These are phyloP conservation scores for Anolis apletophallus DNA, from an alignment of 2,797 vertebrate genomes.

Conservation along the genomic window DNA sequence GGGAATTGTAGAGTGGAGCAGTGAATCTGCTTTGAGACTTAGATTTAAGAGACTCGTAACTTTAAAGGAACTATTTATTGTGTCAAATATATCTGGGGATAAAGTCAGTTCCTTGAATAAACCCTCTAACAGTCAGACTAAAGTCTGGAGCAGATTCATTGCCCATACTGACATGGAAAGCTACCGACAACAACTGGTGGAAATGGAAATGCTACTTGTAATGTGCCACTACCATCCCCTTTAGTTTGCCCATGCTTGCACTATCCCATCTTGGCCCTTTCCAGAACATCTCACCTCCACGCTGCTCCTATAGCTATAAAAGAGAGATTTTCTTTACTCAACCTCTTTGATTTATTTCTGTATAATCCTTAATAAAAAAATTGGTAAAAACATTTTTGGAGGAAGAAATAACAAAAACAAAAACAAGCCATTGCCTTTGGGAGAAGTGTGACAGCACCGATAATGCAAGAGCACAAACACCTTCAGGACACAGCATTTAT, in stretches of 20 bases:
- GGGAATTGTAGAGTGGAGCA: neutral
- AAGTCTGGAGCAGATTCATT: too few species aligned
- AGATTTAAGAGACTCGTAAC: too few species aligned
- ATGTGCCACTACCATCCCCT: too few species aligned
- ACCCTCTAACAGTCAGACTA: too few species aligned
- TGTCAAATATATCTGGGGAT: too few species aligned
- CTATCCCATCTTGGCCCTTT: neutral
- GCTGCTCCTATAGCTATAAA: neutral
- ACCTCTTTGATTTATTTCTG: constrained; percentile 24
- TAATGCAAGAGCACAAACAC: constrained; percentile 31
- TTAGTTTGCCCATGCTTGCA: neutral
- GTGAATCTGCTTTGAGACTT: too few species aligned
- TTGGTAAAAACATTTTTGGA: neutral
- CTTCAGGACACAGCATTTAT: constrained; percentile 39
- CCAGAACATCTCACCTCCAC: neutral
- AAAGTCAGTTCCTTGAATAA: too few species aligned
- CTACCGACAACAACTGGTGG: too few species aligned
- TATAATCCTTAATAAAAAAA: constrained; percentile 13
- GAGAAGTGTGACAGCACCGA: constrained; percentile 6
- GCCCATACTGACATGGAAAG: too few species aligned
- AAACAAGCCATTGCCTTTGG: neutral
- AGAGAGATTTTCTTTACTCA: constrained; percentile 20
- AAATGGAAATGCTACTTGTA: too few species aligned
- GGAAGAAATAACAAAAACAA: constrained; percentile 13
- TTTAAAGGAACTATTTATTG: too few species aligned